A percentile compares a stretch with the other conserved stretches of the same genome.
These are phyloP conservation scores for Eretmocerus hayati DNA, from an alignment of 2,888 invertebrate genomes.

Conservation along the genomic window DNA sequence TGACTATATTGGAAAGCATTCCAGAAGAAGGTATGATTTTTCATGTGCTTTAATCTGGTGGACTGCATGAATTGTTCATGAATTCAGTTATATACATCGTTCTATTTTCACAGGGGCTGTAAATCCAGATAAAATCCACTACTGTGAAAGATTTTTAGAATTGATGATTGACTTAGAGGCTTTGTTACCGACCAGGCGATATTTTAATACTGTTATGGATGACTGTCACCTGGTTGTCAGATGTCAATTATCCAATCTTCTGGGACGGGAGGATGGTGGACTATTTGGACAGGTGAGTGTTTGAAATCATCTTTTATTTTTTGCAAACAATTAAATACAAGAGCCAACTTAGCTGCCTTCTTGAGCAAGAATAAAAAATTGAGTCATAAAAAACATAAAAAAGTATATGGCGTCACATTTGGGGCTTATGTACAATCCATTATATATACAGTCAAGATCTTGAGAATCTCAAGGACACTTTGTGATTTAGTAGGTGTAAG, in stretches of 20 bases:
- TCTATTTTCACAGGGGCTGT: constrained; percentile 34
- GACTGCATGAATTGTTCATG: background rate
- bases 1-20: constrained; percentile 71
- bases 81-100: background rate
- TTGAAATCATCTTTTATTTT: constrained; percentile 17
- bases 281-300: constrained; percentile 80
- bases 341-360: no score
- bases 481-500: no score
- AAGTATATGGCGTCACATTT: no score
- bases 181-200: constrained; percentile 87
- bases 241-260: constrained; percentile 73
- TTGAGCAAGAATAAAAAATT: no score
- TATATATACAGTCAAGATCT: no score
- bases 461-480: no score
- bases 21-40: constrained; percentile 57
- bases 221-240: constrained; percentile 89
- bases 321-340: constrained; percentile 22
- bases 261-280: constrained; percentile 73
- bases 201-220: constrained; percentile 94
- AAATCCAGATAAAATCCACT: constrained; percentile 55
- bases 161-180: constrained; percentile 94
- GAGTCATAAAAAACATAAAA: no score
- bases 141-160: constrained; percentile 94
- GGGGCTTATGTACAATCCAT: no score
- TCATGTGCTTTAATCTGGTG: constrained; percentile 15